Evolutionary conservation across 2,113 vertebrate genomes (phyloP), one percentile per base, ranked within the genome.

Genomic region (Tragelaphus imberbis): DNA sequence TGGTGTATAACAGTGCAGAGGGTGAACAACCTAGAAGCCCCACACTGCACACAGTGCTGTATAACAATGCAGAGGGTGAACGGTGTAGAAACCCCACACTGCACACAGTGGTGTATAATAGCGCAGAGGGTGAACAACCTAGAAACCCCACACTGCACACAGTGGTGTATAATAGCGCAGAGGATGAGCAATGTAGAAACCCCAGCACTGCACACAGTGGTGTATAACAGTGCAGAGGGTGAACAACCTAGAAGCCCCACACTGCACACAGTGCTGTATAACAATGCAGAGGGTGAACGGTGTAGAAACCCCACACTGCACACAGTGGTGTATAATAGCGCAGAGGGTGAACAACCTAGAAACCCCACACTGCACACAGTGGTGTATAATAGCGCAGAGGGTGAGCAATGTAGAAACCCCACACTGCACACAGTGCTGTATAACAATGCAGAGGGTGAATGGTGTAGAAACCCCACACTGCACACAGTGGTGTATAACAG

Each of bases 201-300:
- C 63, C 58, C 63, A n/a, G n/a, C 63, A 4, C 63, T 19, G 16
- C 33, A 65, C 1, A 17, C 63, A 33, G 28, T 16, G 28, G 28
- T 33, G 6, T 16, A 7, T 63, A 16, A 63, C 14, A 63, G 61
- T 0, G 2, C 0, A 0, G 61, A 15, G 28, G 2, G 13, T 0
- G 28, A 1, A 0, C 61, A 30, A 1, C 7, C 0, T 63, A 15
- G 61, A 33, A 63, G 3, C 61, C 27, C 47, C 47, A 47, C 58
- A 5, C 58, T 27, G 9, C 25, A 27, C 4, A 11, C 58, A 11
- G 56, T 11, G 23, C 23, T 10, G 3, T 25, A 4, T 59, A 27
- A 59, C 9, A 59, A 23, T 1, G 3, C 1, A 0, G 58, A 27
- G 25, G 25, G 23, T 2, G 25, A 12, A 0, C 4, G 1, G 0